Conservation (phyloP, 2,113 vertebrate genomes). For the Carassius auratus region DNA sequence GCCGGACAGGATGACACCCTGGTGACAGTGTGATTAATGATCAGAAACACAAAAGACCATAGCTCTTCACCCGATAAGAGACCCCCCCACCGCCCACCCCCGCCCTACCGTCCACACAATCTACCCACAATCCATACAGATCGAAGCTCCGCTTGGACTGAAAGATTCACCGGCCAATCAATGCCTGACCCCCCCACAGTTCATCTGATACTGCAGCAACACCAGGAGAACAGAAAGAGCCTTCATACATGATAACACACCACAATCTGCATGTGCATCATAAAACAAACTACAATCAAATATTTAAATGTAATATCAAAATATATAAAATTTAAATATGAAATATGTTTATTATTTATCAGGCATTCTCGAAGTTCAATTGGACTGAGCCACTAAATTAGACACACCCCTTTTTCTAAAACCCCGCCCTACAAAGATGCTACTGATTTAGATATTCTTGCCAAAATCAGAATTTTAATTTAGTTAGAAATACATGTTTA, state of each 20-base stretch:
- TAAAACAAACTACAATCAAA: background rate
- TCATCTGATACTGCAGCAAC: constrained; percentile 58
- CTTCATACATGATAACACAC: background rate
- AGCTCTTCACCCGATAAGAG: constrained; percentile 61
- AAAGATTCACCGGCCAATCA: constrained; percentile 65
- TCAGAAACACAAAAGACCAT: constrained; percentile 62
- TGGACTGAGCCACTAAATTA: background rate
- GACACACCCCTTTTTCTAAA: background rate
- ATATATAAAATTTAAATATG: background rate
- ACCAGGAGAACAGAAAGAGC: constrained; percentile 51
- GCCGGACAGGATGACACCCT: constrained; percentile 49
- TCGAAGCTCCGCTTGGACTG: constrained; percentile 53
- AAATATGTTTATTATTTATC: background rate
- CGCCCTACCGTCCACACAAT: constrained; percentile 38
- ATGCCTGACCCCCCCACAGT: constrained; percentile 60
- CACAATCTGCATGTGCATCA: background rate
- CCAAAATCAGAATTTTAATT: background rate
- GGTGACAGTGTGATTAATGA: constrained; percentile 72
- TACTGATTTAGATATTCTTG: background rate
- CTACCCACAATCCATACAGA: constrained; percentile 62
- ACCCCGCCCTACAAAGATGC: background rate
- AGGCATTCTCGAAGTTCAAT: background rate
- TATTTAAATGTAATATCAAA: background rate
- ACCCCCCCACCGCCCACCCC: constrained; percentile 13
- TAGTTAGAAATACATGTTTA: too few relatives aligned